These are phyloP conservation scores for Oenanthe melanoleuca DNA, from an alignment of 2,113 vertebrate genomes.

Conservation along the genomic window DNA sequence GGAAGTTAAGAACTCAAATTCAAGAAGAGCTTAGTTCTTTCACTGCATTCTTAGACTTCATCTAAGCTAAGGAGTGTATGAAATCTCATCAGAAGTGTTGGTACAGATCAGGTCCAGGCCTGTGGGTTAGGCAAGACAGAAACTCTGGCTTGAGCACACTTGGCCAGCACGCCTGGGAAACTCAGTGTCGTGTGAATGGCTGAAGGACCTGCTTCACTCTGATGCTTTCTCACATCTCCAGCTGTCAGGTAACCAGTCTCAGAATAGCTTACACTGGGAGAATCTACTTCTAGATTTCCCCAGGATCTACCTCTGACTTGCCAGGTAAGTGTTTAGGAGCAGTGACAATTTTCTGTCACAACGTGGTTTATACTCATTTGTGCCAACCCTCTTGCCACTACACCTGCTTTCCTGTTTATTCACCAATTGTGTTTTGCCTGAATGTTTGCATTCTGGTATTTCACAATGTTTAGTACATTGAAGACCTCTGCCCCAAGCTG, in stretches of 20 bases:
- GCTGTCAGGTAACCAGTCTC: neutral
- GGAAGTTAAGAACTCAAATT: neutral
- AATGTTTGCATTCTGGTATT: neutral
- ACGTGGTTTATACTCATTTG: neutral
- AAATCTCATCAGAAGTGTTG: neutral
- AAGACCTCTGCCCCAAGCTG: neutral
- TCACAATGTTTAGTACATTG: neutral
- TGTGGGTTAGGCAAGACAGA: constrained; percentile 34
- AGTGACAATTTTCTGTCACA: neutral
- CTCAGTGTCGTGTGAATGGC: neutral
- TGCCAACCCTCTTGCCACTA: neutral
- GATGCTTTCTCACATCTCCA: neutral
- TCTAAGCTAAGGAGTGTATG: neutral
- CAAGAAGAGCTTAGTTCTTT: neutral
- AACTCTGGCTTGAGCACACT: neutral
- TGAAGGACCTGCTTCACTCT: neutral
- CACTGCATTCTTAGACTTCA: neutral
- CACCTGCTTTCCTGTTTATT: neutral
- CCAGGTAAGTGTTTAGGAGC: neutral
- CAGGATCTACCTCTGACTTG: neutral
- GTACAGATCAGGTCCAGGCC: neutral
- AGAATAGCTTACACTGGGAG: neutral
- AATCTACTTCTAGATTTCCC: neutral
- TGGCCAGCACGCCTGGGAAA: neutral
- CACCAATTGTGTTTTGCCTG: neutral